phyloP scores from a whole-genome alignment of 2,888 invertebrate species.

The Cephus pygmeus region DNA sequence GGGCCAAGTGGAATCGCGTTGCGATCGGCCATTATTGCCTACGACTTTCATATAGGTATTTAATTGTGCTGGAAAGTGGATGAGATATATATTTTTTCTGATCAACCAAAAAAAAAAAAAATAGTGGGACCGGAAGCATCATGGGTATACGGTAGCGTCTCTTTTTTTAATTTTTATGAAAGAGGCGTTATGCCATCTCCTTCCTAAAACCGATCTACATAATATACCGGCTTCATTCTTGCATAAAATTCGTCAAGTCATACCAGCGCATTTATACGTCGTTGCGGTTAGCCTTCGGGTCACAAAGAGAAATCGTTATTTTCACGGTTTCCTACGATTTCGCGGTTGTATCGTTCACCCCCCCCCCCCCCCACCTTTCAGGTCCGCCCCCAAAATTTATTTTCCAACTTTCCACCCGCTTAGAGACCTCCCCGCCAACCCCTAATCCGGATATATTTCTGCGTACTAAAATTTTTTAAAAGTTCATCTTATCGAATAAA shows the following conservation, averaged over 20 bases:
- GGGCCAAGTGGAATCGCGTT: neutral
- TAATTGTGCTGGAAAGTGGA: neutral
- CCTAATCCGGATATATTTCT: conserved; percentile 8
- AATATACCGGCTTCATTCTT: conserved; percentile 49
- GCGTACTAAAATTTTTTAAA: neutral
- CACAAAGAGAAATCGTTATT: conserved; percentile 59
- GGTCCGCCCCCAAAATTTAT: conserved; percentile 18
- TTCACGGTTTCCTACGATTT: conserved; percentile 58
- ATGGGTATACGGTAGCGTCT: neutral
- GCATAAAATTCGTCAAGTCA: conserved; percentile 39
- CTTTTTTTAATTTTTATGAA: neutral
- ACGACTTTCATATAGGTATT: neutral
- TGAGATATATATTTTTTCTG: neutral
- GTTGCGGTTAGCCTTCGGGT: conserved; percentile 36
- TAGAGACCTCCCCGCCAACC: conserved; percentile 13
- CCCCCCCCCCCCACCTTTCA: conserved; percentile 25
- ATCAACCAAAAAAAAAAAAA: neutral
- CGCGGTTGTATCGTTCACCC: conserved; percentile 50
- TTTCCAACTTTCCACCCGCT: conserved; percentile 9
- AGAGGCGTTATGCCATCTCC: conserved; percentile 17
- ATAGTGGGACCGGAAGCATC: neutral
- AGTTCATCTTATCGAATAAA: too few relatives aligned
- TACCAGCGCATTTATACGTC: conserved; percentile 27
- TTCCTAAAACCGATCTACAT: conserved; percentile 46
- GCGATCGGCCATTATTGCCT: neutral